A percentile compares a stretch with the other conserved stretches of the same genome.
Conservation (phyloP, 2,888 invertebrate genomes). For the Gonocerus acuteangulatus region DNA sequence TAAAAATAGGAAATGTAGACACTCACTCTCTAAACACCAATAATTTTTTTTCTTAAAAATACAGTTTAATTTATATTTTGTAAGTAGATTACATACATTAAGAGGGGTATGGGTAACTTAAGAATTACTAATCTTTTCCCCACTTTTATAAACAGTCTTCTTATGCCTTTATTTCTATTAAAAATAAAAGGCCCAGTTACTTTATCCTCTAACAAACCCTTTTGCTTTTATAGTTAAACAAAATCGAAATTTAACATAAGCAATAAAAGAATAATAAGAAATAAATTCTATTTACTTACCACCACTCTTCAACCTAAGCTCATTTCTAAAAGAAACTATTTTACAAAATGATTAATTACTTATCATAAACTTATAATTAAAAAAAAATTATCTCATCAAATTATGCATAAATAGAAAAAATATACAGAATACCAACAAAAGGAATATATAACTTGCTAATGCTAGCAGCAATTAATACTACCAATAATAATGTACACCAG, state of each 20-base stretch:
- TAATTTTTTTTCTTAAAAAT: constrained; percentile 3
- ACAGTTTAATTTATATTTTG: not conserved
- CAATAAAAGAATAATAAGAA: not conserved
- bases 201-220: no score
- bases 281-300: not conserved
- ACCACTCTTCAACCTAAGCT: constrained; percentile 13
- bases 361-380: not conserved
- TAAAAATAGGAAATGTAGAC: constrained; percentile 19
- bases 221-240: no score
- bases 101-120: constrained; percentile 15
- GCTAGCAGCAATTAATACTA: constrained; percentile 5
- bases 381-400: constrained; percentile 6
- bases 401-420: constrained; percentile 17
- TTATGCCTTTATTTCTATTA: constrained; percentile 7
- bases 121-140: not conserved
- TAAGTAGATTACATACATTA: not conserved
- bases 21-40: constrained; percentile 9
- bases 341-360: constrained; percentile 8
- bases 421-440: constrained; percentile 16
- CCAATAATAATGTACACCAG: constrained; percentile 1
- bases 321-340: constrained; percentile 16
- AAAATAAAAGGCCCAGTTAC: constrained; percentile 16
- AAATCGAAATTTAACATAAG: not conserved
- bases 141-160: constrained; percentile 5
- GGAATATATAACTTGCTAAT: constrained; percentile 9